Evolutionary conservation across 2,797 vertebrate genomes (phyloP).

Genomic region (Aythya fuligula): DNA sequence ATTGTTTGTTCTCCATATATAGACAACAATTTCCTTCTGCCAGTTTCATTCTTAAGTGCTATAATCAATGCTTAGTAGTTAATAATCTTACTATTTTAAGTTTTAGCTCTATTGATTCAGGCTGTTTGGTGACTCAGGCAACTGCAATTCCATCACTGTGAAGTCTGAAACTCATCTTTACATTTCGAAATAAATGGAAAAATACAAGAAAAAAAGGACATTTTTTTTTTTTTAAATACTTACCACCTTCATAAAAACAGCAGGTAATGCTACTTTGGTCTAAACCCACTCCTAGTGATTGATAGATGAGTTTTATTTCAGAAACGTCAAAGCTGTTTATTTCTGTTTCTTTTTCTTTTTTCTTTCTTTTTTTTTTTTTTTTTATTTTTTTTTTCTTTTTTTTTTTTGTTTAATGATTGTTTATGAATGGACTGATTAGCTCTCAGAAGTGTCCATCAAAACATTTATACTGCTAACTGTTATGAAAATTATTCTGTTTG

Average conservation of each 20-base stretch:
- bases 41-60: background rate
- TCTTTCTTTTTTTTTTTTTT: background rate
- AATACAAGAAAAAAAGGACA: background rate
- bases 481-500: background rate
- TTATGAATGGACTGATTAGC: background rate
- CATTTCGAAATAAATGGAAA: background rate
- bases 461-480: background rate
- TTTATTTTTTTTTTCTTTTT: background rate
- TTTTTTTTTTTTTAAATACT: background rate
- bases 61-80: background rate
- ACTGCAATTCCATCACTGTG: background rate
- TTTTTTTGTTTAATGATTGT: background rate
- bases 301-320: background rate
- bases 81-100: background rate
- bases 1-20: background rate
- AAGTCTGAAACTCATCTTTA: background rate
- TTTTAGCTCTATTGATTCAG: conserved; percentile 1
- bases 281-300: background rate
- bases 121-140: background rate
- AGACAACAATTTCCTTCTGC: background rate
- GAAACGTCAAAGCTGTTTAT: rapidly evolving
- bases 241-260: background rate
- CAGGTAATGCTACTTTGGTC: background rate
- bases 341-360: background rate
- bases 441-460: background rate